These are phyloP conservation scores for Mionectes olivaceus DNA, from an alignment of 2,797 vertebrate species.

Conservation along the genomic window DNA sequence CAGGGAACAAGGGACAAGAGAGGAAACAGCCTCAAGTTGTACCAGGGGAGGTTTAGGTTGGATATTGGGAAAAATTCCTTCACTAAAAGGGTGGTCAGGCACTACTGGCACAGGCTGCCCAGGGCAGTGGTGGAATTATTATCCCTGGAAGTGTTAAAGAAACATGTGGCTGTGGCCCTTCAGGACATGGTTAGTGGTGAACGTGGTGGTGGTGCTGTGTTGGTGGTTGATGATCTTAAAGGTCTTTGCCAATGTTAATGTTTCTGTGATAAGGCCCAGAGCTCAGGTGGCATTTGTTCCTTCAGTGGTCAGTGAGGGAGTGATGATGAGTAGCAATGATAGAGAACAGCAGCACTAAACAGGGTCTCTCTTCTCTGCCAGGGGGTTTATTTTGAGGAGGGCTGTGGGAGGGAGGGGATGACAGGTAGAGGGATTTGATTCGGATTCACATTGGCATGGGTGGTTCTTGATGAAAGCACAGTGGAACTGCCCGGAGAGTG, in stretches of 20 bases:
- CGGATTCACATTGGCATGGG: rapidly evolving
- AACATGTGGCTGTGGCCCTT: not conserved
- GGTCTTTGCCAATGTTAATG: not conserved
- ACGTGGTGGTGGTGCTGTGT: not conserved
- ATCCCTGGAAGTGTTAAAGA: not conserved
- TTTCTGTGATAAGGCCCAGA: not conserved
- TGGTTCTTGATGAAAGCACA: not conserved
- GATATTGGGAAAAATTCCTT: rapidly evolving
- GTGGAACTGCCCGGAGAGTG: rapidly evolving
- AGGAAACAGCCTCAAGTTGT: not conserved
- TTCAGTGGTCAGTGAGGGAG: not conserved
- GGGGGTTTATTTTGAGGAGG: not conserved
- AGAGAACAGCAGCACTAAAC: rapidly evolving
- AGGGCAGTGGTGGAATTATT: not conserved
- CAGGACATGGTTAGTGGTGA: not conserved
- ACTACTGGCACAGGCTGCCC: not conserved
- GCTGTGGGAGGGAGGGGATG: not conserved
- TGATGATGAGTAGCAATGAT: rapidly evolving
- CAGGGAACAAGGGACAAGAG: not conserved
- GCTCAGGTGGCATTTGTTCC: not conserved
- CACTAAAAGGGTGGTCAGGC: not conserved
- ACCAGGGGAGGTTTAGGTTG: rapidly evolving
- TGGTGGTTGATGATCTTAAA: not conserved
- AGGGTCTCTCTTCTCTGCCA: not conserved
- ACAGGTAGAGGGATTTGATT: not conserved